Evolutionary conservation across 2,797 vertebrate genomes (phyloP), one percentile per base, ranked within the genome.

Genomic region (Fistularia tabacaria): DNA sequence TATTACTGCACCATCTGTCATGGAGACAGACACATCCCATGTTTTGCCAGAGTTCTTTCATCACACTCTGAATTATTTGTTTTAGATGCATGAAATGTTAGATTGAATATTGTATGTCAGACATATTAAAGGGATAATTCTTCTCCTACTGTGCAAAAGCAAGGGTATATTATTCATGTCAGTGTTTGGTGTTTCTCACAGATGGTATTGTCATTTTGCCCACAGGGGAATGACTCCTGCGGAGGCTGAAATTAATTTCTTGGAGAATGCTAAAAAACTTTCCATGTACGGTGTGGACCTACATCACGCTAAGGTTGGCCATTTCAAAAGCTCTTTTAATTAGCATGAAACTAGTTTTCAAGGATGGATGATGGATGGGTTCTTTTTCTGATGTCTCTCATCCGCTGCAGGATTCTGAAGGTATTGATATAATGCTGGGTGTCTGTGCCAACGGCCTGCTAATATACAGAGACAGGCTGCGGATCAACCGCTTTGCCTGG

Each of bases 401-500:
- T 57, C 47, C 6, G 7, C 64, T 25, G 42, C 85, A 99, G 96
- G 97, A 99, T 84, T 99, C 97, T 0, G 97, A 99, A 84, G 95
- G 94, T 74, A 98, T 98, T 0, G 97, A 99, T 74, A 99, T 99
- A 77, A 98, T 99, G 97, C 84, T 99, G 57, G 97, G 97, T 0
- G 95, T 99, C 58, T 99, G 97, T 12, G 96, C 97, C 88, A 99
- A 97, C 0, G 96, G 97, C 51, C 92, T 99, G 61, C 92, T 99
- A 53, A 98, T 99, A 76, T 99, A 99, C 85, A 90, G 96, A n/a
- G 97, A 99, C 64, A 92, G 97, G 15, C 89, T 99, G 81, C 91
- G 97, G 83, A 99, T 99, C 90, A 99, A 99, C 77, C 94, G 97
- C 62, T 99, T 99, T 0, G 97, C 97, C 70, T 99, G 97, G 97